Conservation (phyloP, 2,113 vertebrate genomes). For the Megalops atlanticus region DNA sequence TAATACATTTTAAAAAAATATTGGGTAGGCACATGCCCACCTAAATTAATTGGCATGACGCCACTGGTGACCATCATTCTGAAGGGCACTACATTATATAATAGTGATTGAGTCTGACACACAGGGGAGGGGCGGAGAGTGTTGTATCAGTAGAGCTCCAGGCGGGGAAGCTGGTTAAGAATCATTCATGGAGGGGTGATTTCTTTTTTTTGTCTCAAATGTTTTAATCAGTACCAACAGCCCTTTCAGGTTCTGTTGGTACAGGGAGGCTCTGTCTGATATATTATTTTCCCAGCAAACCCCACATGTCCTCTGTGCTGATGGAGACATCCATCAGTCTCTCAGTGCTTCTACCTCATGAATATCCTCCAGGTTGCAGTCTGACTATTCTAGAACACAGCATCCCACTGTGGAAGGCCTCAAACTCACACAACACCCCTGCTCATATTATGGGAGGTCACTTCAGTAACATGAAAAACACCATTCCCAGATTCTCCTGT, state of each 20-base stretch:
- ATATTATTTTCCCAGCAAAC: neutral
- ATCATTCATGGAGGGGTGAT: neutral
- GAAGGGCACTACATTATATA: neutral
- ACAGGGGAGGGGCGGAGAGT: neutral
- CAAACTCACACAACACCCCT: neutral
- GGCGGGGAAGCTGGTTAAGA: neutral
- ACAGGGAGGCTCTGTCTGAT: neutral
- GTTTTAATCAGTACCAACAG: neutral
- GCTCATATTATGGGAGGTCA: no score
- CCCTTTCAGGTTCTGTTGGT: no score
- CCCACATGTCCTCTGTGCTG: neutral
- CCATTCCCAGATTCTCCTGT: no score
- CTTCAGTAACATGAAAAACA: no score
- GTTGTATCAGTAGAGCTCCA: neutral
- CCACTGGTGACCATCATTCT: no score
- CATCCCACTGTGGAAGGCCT: neutral
- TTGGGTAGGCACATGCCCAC: no score
- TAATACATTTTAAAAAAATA: no score
- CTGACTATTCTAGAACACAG: neutral
- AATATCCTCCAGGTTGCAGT: neutral
- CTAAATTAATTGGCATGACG: no score
- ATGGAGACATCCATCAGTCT: neutral
- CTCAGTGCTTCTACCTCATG: neutral
- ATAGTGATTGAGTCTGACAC: neutral
- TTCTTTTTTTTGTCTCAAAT: no score